phyloP scores from a whole-genome alignment of 2,888 invertebrate genomes.

The Onchidella celtica region DNA sequence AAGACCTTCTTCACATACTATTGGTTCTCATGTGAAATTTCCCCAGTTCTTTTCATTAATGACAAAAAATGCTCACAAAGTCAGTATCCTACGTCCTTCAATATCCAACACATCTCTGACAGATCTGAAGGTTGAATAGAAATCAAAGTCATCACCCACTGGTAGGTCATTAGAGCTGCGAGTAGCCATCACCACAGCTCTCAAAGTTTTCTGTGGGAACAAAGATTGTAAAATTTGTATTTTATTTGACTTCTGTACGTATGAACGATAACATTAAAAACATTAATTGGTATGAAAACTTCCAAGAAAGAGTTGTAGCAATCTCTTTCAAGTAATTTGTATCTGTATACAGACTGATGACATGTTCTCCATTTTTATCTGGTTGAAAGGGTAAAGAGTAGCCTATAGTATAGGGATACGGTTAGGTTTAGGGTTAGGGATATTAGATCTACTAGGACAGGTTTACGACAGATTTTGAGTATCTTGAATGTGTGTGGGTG shows the following conservation, averaged over 20 bases:
- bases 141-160: conserved; percentile 86
- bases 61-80: conserved; percentile 79
- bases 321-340: no score
- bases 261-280: not conserved
- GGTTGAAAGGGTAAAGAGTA: no score
- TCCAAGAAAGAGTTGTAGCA: no score
- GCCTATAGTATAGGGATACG: no score
- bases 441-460: no score
- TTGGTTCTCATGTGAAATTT: no score
- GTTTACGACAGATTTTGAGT: no score
- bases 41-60: not conserved
- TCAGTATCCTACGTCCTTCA: conserved; percentile 85
- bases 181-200: conserved; percentile 85
- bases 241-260: not conserved
- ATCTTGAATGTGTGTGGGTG: no score
- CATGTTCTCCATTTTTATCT: not conserved
- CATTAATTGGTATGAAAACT: no score
- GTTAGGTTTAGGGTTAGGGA: no score
- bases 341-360: no score
- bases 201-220: conserved; percentile 85
- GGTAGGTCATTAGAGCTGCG: conserved; percentile 88
- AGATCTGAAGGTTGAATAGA: conserved; percentile 88
- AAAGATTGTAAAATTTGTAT: conserved; percentile 12
- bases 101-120: conserved; percentile 86
- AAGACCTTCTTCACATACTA: no score